phyloP scores from a whole-genome alignment of 2,888 invertebrate genomes.

The Eupithecia tripunctaria region DNA sequence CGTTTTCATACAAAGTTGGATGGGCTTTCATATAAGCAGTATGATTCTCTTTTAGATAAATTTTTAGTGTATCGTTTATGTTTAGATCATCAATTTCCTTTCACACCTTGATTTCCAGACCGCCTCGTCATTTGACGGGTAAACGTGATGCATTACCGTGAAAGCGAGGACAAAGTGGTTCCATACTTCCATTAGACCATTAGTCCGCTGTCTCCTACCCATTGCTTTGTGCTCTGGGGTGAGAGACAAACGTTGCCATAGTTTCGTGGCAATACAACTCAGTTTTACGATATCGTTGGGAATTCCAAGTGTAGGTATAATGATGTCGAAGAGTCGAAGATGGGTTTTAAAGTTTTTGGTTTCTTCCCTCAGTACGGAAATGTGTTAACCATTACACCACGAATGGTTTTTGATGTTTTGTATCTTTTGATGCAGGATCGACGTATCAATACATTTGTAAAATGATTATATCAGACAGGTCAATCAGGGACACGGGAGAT shows the following conservation, averaged over 20 bases:
- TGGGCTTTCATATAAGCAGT: not conserved
- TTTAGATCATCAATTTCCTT: conserved; percentile 5
- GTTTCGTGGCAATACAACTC: conserved; percentile 57
- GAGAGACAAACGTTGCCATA: conserved; percentile 68
- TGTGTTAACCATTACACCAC: too few species aligned
- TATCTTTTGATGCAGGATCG: too few species aligned
- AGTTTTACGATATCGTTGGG: conserved; percentile 2
- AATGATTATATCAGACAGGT: too few species aligned
- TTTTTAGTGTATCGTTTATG: not conserved
- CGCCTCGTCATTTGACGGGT: conserved; percentile 6
- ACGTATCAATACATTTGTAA: too few species aligned
- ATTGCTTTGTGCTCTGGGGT: conserved; percentile 62
- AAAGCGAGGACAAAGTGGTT: conserved; percentile 54
- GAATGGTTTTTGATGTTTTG: too few species aligned
- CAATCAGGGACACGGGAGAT: too few species aligned
- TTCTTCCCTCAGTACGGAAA: too few species aligned
- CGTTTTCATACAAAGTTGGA: not conserved
- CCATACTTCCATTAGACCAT: conserved; percentile 51
- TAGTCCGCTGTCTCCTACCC: conserved; percentile 60
- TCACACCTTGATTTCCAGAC: conserved; percentile 9
- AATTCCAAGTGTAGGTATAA: not conserved
- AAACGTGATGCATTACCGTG: conserved; percentile 52
- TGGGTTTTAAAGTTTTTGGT: not conserved
- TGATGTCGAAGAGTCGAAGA: not conserved
- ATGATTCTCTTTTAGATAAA: not conserved